These are phyloP conservation scores for Marmota monax DNA, from an alignment of 2,113 vertebrate species.

Conservation along the genomic window DNA sequence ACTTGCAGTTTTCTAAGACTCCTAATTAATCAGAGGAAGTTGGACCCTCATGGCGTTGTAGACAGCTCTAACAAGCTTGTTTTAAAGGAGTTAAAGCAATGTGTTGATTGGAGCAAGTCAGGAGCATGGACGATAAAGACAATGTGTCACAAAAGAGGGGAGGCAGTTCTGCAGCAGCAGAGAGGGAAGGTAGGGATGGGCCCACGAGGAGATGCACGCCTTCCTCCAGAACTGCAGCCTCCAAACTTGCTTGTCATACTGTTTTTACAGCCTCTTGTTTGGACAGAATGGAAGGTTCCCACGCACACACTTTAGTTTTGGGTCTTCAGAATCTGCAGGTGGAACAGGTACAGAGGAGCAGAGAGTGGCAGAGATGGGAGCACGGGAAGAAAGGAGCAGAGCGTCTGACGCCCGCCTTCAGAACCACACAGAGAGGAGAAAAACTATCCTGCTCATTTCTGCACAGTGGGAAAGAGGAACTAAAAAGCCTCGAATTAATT, in stretches of 20 bases:
- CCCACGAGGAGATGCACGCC: not conserved
- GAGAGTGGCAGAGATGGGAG: not conserved
- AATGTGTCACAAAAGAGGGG: not conserved
- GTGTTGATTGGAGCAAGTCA: not conserved
- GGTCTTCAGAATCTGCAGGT: not conserved
- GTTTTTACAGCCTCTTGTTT: constrained; percentile 4
- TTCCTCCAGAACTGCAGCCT: not conserved
- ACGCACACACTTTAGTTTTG: constrained; percentile 19
- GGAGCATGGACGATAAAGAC: not conserved
- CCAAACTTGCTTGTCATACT: not conserved
- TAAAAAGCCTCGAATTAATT: constrained; percentile 84
- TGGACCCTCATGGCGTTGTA: not conserved
- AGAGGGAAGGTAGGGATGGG: not conserved
- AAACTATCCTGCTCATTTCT: constrained; percentile 77
- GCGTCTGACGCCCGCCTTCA: constrained; percentile 62
- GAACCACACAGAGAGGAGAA: constrained; percentile 38
- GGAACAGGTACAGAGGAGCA: not conserved
- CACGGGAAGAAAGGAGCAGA: rapidly evolving
- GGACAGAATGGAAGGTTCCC: not conserved
- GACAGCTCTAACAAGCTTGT: not conserved
- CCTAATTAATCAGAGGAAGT: constrained; percentile 52
- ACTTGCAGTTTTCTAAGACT: constrained; percentile 14
- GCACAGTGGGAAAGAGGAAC: constrained; percentile 81
- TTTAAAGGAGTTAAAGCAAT: constrained; percentile 45
- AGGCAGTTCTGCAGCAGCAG: not conserved